A percentile compares a stretch with the other conserved stretches of the same genome.
Conservation (phyloP, 2,888 invertebrate genomes). For the Cremastinae sp. region DNA sequence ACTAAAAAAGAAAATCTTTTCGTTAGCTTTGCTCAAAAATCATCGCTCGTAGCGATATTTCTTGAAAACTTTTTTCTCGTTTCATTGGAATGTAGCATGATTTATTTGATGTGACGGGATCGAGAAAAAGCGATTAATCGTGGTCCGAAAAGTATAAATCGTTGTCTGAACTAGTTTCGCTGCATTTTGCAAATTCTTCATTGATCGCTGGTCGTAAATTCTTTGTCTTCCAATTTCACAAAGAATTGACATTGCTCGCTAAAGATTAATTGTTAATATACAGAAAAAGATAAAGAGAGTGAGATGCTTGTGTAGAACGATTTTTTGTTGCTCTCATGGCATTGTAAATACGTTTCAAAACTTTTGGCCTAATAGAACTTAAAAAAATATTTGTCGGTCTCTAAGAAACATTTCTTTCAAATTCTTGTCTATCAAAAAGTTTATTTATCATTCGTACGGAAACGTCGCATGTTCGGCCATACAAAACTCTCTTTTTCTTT, state of each 20-base stretch:
- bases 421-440: conserved; percentile 40
- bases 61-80: conserved; percentile 19
- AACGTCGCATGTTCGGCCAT: not conserved
- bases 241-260: conserved; percentile 48
- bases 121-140: conserved; percentile 9
- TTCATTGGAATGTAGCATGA: conserved; percentile 35
- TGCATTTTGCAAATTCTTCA: conserved; percentile 24
- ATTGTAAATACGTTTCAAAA: conserved; percentile 54
- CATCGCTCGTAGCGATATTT: conserved; percentile 42
- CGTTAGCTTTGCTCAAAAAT: conserved; percentile 12
- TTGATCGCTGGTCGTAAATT: conserved; percentile 65
- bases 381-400: too few species aligned
- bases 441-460: conserved; percentile 22
- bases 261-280: conserved; percentile 9
- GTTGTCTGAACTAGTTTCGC: conserved; percentile 16
- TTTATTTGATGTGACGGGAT: conserved; percentile 33
- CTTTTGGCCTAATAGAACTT: conserved; percentile 52
- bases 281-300: conserved; percentile 10
- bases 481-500: conserved; percentile 15
- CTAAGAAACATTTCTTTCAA: too few species aligned
- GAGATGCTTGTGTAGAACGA: conserved; percentile 8
- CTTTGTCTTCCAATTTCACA: conserved; percentile 70
- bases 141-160: not conserved
- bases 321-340: conserved; percentile 27
- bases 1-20: conserved; percentile 26